phyloP scores from a whole-genome alignment of 2,888 invertebrate species.

The Neria commutata region DNA sequence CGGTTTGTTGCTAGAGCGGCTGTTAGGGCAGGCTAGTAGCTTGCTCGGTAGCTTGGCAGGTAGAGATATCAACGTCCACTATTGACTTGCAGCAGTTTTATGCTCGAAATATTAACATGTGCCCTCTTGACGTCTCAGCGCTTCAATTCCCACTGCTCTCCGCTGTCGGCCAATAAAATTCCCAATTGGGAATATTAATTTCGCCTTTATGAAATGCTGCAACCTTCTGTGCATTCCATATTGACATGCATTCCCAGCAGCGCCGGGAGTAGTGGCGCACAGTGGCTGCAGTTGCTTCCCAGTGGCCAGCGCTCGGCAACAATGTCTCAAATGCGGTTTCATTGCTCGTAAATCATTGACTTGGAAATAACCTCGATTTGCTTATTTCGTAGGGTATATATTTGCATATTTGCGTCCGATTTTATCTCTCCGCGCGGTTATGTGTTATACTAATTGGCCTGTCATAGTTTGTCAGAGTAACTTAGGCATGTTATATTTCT shows the following conservation, averaged over 20 bases:
- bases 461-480: slow-evolving; percentile 33
- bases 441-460: slow-evolving; percentile 30
- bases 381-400: slow-evolving; percentile 2
- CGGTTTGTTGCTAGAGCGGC: no score
- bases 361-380: slow-evolving; percentile 27
- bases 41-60: background rate
- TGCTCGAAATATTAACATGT: slow-evolving; percentile 11
- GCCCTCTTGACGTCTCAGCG: background rate
- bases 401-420: slow-evolving; percentile 15
- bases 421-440: slow-evolving; percentile 21
- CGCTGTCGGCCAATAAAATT: background rate
- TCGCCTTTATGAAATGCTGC: background rate
- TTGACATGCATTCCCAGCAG: no score
- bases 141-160: background rate
- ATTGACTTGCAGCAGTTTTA: slow-evolving; percentile 13
- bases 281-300: slow-evolving; percentile 12
- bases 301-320: background rate
- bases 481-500: no score
- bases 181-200: background rate
- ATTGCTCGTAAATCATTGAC: slow-evolving; percentile 43
- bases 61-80: background rate
- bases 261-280: slow-evolving; percentile 7
- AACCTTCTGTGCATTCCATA: no score
- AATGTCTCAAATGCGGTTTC: slow-evolving; percentile 41
- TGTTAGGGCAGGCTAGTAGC: background rate